Base-by-base conservation (phyloP, 2,888 invertebrate species). In the Nomada goodeniana region DNA sequence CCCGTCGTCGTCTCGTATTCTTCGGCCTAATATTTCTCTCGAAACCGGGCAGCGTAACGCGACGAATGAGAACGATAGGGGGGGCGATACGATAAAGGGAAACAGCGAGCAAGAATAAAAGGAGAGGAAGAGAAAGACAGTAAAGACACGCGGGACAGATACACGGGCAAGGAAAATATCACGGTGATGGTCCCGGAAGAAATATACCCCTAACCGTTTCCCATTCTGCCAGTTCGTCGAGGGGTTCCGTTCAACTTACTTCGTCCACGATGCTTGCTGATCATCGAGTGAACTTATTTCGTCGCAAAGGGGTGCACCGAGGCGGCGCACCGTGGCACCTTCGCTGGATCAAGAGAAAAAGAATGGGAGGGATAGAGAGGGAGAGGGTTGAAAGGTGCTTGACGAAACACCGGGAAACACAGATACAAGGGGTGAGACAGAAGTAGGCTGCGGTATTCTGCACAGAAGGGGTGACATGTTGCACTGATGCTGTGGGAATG, bases 401-500 rank as follows among this genome's bases (percentile, higher is more conserved):
- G 76, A 81, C 76, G 74, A 78, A 79, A 76, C 76, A 82, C 60
- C 76, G 80, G 71, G 71, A 76, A 70, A 72, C 77, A 76, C 52
- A 73, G 80, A 68, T 63, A 74, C 78, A 73, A 72, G 76, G 82
- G 76, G 86, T 71, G 79, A 74, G 74, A 67, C 53, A 82, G 76
- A 83, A 83, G 82, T 78, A 83, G 80, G 75, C 75, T 71, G 85
- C 82, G 75, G 75, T 80, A 74, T 81, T 75, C 64, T 82, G 73
- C 77, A 80, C 74, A 83, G 84, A 92, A 91, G 88, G 92, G 92
- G 91, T 91, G 89, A 90, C 87, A 87, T 84, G 86, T 83, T 81
- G 86, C 84, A 85, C 89, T 90, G 90, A 92, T 91, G 92, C 93
- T 93, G 93, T 91, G 92, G 91, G 92, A 92, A 93, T 90, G 86